A percentile compares a stretch with the other conserved stretches of the same genome.
phyloP scores from a whole-genome alignment of 2,113 vertebrate genomes.

The Micromys minutus region DNA sequence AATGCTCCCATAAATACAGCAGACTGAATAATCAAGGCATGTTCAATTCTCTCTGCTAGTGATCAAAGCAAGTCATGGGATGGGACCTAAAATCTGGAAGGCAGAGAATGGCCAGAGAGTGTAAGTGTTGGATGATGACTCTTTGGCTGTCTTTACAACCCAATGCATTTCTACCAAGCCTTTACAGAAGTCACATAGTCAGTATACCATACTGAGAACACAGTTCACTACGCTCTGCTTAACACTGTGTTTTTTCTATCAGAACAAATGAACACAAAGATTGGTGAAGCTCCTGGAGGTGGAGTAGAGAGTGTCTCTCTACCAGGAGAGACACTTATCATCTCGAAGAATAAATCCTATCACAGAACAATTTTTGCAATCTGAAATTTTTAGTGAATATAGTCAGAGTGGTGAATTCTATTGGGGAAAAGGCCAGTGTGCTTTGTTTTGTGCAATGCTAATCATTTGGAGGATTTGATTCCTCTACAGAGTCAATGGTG shows the following conservation, averaged over 20 bases:
- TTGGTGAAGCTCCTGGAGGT: too few species aligned
- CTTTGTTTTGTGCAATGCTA: background rate
- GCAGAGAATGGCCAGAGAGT: background rate
- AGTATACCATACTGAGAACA: background rate
- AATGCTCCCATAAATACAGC: background rate
- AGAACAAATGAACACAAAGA: background rate
- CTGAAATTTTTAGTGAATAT: background rate
- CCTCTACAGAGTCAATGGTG: background rate
- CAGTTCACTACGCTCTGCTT: background rate
- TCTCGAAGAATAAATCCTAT: background rate
- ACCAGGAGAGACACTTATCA: background rate
- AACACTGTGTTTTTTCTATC: background rate
- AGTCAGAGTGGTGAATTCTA: background rate
- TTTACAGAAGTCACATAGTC: background rate
- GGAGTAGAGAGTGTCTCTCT: rapidly evolving
- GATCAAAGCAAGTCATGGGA: background rate
- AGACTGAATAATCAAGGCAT: background rate
- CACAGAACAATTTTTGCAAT: background rate
- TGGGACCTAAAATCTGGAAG: background rate
- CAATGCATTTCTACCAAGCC: background rate
- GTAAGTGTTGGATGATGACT: background rate
- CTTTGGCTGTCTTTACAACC: background rate
- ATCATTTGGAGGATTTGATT: background rate
- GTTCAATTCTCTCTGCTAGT: background rate
- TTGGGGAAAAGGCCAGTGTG: background rate